A percentile compares a stretch with the other conserved stretches of the same genome.
Evolutionary conservation across 2,888 invertebrate genomes (phyloP).

Genomic region (Lottia gigantea): DNA sequence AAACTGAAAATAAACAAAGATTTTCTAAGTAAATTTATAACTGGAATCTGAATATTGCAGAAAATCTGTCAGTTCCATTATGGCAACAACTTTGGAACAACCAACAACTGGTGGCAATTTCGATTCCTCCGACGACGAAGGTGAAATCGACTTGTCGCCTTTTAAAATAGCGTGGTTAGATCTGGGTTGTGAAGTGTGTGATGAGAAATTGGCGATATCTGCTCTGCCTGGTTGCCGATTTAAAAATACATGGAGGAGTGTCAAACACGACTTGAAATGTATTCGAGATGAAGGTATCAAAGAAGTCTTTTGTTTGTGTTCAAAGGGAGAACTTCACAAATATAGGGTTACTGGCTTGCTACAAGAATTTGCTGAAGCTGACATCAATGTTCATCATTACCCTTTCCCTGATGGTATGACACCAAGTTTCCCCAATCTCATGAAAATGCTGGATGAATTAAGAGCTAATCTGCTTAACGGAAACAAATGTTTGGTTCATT

Average conservation of each 20-base stretch:
- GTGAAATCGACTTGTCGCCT: constrained; percentile 46
- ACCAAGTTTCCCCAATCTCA: constrained; percentile 38
- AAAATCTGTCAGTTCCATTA: too few relatives aligned
- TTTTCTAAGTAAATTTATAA: not conserved
- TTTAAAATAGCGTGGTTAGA: constrained; percentile 47
- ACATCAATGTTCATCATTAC: constrained; percentile 50
- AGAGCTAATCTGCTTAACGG: constrained; percentile 41
- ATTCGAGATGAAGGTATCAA: constrained; percentile 37
- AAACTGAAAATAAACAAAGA: not conserved
- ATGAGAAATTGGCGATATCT: constrained; percentile 40
- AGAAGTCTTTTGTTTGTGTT: constrained; percentile 54
- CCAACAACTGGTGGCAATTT: constrained; percentile 28
- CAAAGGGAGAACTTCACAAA: constrained; percentile 56
- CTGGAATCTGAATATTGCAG: too few relatives aligned
- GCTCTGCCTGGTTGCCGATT: constrained; percentile 50
- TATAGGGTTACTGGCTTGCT: constrained; percentile 53
- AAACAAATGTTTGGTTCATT: constrained; percentile 49
- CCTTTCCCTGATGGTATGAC: constrained; percentile 56
- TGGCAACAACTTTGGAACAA: too few relatives aligned
- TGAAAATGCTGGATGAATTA: constrained; percentile 51
- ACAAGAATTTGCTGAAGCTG: constrained; percentile 37
- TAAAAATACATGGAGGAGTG: constrained; percentile 53
- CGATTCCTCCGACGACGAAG: constrained; percentile 53
- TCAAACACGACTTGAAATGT: constrained; percentile 52
- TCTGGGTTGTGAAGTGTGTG: constrained; percentile 28